These are phyloP conservation scores for Oligia strigilis DNA, from an alignment of 2,888 invertebrate genomes.

Conservation along the genomic window DNA sequence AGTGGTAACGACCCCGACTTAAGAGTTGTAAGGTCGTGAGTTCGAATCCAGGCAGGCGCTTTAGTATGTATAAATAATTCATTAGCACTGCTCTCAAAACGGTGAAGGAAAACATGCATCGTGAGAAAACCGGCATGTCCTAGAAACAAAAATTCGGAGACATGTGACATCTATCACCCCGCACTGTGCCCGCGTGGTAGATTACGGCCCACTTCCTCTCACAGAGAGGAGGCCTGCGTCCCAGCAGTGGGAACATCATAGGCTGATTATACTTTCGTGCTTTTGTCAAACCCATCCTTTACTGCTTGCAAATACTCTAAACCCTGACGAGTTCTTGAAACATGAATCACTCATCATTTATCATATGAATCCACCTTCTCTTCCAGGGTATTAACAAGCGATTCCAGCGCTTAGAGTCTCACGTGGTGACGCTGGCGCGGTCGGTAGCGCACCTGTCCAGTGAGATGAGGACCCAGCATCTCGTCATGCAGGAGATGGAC, in stretches of 20 bases:
- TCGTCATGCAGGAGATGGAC: constrained; percentile 97
- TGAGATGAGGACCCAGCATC: constrained; percentile 97
- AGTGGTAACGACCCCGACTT: neutral
- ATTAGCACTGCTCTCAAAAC: neutral
- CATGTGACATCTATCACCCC: neutral
- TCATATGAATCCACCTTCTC: neutral
- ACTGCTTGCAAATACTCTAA: neutral
- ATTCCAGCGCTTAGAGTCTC: constrained; percentile 96
- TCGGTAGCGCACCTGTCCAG: constrained; percentile 97
- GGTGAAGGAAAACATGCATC: neutral
- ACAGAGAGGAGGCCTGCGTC: neutral
- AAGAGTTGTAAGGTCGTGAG: neutral
- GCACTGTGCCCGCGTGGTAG: neutral
- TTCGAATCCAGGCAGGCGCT: neutral
- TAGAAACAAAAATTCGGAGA: neutral
- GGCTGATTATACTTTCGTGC: neutral
- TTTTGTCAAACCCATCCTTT: too few relatives aligned
- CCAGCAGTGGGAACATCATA: neutral
- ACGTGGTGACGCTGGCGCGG: constrained; percentile 96
- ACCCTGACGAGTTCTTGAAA: neutral
- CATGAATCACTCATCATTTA: neutral
- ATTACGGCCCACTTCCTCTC: neutral
- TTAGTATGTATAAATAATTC: neutral
- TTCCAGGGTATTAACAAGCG: constrained; percentile 95
- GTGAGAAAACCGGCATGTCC: neutral